A percentile compares a stretch with the other conserved stretches of the same genome.
Evolutionary conservation across 2,888 invertebrate genomes (phyloP).

Genomic region (Drosophila tripunctata): DNA sequence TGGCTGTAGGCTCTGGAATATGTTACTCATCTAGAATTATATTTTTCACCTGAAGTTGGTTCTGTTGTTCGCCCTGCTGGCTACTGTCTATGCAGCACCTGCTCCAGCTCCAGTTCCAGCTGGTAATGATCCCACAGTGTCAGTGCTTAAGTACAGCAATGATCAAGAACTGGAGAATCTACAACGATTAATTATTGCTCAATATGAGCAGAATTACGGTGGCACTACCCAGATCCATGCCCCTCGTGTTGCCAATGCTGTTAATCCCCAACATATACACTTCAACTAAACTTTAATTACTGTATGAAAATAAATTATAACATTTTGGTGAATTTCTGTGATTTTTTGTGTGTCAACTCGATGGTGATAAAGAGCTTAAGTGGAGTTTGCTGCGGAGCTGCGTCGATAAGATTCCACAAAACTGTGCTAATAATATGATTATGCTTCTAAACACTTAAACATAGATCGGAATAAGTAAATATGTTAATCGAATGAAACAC

Average conservation of each 20-base stretch:
- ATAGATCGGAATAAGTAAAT: too few species aligned
- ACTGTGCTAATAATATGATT: too few species aligned
- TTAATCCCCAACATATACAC: constrained; percentile 61
- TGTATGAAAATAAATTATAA: constrained; percentile 49
- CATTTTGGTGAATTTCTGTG: constrained; percentile 33
- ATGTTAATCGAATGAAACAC: too few species aligned
- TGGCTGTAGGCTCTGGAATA: background rate
- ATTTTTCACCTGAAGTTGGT: constrained; percentile 41
- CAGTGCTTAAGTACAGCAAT: constrained; percentile 66
- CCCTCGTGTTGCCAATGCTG: constrained; percentile 47
- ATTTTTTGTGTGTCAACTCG: constrained; percentile 21
- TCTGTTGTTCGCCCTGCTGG: constrained; percentile 48
- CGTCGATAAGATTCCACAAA: too few species aligned
- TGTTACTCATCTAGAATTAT: background rate
- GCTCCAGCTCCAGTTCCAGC: constrained; percentile 44
- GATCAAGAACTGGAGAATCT: constrained; percentile 72
- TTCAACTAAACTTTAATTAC: constrained; percentile 57
- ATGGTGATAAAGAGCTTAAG: constrained; percentile 51
- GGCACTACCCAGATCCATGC: constrained; percentile 74
- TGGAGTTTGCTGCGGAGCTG: constrained; percentile 15
- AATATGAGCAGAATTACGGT: constrained; percentile 72
- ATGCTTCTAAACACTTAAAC: too few species aligned
- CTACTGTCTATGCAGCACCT: constrained; percentile 37
- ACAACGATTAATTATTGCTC: constrained; percentile 76
- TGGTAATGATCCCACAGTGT: constrained; percentile 57